A percentile compares a stretch with the other conserved stretches of the same genome.
phyloP scores from a whole-genome alignment of 2,888 invertebrate species.

The Ditula angustiorana region DNA sequence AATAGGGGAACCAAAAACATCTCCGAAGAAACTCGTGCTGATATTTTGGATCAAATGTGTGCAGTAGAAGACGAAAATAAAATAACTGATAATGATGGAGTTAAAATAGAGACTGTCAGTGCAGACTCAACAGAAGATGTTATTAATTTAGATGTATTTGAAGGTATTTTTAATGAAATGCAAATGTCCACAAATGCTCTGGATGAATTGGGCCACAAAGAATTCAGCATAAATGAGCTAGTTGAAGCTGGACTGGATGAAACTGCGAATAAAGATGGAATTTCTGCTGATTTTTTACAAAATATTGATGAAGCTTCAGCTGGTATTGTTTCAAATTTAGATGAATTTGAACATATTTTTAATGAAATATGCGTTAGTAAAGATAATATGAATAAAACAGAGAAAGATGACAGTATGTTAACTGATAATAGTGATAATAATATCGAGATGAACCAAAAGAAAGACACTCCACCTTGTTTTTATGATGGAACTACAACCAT shows the following conservation, averaged over 20 bases:
- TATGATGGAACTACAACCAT: too few species aligned
- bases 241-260: too few species aligned
- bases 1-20: neutral
- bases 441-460: too few species aligned
- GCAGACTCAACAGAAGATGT: neutral
- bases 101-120: neutral
- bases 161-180: constrained; percentile 14
- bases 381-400: neutral
- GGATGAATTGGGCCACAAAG: too few species aligned
- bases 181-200: too few species aligned
- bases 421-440: too few species aligned
- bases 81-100: neutral
- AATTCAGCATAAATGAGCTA: too few species aligned
- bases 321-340: too few species aligned
- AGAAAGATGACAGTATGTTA: neutral
- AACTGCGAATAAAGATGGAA: too few species aligned
- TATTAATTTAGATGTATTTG: constrained; percentile 11
- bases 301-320: too few species aligned
- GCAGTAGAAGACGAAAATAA: neutral
- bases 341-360: constrained; percentile 15
- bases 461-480: too few species aligned
- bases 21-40: neutral
- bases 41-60: neutral
- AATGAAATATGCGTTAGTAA: neutral
- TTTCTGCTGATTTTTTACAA: too few species aligned